Percentiles rank a stretch among this genome's conserved stretches.
These are phyloP conservation scores for Gallinago undulata DNA, from an alignment of 2,113 vertebrate species.

Conservation along the genomic window DNA sequence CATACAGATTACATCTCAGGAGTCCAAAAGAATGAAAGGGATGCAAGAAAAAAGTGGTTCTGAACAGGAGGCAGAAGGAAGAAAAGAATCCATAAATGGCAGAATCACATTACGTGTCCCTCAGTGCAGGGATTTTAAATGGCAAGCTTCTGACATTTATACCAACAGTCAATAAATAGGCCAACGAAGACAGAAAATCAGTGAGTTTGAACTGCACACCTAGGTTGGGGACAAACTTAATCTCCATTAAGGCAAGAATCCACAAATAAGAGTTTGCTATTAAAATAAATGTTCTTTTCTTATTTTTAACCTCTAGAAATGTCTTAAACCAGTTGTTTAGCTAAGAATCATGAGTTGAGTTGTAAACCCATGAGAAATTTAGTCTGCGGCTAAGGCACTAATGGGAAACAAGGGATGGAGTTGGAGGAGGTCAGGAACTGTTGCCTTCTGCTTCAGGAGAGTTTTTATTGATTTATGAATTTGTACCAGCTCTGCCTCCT, in stretches of 20 bases:
- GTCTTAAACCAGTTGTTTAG: background rate
- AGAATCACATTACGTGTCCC: background rate
- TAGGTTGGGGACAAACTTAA: background rate
- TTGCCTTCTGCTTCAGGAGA: background rate
- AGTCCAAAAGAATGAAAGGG: background rate
- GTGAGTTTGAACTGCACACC: background rate
- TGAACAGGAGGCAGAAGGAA: background rate
- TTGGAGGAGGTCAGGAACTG: background rate
- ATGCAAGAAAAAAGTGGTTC: rapidly evolving
- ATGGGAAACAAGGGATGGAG: background rate
- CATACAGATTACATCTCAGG: background rate
- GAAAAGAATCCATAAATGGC: background rate
- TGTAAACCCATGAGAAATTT: background rate
- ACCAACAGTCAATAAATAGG: background rate
- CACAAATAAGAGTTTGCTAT: background rate
- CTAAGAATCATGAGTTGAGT: background rate
- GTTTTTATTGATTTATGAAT: background rate
- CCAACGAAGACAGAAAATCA: background rate
- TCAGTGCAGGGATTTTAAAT: background rate
- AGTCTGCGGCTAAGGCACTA: background rate
- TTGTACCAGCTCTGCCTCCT: background rate
- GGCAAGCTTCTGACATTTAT: background rate
- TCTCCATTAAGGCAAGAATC: background rate
- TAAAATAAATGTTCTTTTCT: background rate
- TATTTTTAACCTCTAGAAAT: background rate